These are phyloP conservation scores for Porites australiensis DNA, from an alignment of 64 coral and sea anemone species.

Conservation along the genomic window DNA sequence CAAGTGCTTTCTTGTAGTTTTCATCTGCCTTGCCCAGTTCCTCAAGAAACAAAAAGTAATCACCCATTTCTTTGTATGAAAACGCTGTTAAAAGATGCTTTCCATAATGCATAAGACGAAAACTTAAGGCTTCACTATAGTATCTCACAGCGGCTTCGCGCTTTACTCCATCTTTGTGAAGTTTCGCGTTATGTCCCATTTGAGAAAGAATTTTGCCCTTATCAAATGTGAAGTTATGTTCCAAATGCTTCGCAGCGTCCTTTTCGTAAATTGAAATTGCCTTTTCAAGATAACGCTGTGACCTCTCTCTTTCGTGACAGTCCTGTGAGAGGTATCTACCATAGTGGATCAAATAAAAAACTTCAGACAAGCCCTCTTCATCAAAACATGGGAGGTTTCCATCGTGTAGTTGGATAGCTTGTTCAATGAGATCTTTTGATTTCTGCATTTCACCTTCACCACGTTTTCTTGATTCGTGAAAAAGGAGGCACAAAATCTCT, in stretches of 20 bases:
- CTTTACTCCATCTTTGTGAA: neutral
- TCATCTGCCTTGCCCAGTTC: neutral
- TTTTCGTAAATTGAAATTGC: conserved; percentile 22
- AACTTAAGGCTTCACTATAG: conserved; percentile 23
- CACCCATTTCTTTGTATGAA: conserved; percentile 48
- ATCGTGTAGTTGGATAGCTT: conserved; percentile 13
- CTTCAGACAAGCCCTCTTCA: neutral
- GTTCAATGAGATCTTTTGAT: neutral
- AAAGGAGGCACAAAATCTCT: conserved; percentile 64
- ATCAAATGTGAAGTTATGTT: neutral
- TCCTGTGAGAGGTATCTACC: conserved; percentile 56
- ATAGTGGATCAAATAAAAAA: conserved; percentile 46
- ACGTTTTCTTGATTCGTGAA: conserved; percentile 55
- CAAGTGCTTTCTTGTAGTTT: conserved; percentile 41
- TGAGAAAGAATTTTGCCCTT: conserved; percentile 37
- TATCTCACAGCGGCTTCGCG: conserved; percentile 5
- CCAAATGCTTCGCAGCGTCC: neutral
- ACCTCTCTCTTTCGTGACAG: neutral
- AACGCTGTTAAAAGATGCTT: conserved; percentile 63
- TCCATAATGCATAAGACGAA: conserved; percentile 13
- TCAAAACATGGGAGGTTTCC: neutral
- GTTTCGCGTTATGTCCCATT: conserved; percentile 37
- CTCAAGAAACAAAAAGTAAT: conserved; percentile 1
- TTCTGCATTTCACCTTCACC: neutral
- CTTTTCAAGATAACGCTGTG: neutral